Base-by-base conservation (phyloP, 2,888 invertebrate genomes). In the Athalia cordata region DNA sequence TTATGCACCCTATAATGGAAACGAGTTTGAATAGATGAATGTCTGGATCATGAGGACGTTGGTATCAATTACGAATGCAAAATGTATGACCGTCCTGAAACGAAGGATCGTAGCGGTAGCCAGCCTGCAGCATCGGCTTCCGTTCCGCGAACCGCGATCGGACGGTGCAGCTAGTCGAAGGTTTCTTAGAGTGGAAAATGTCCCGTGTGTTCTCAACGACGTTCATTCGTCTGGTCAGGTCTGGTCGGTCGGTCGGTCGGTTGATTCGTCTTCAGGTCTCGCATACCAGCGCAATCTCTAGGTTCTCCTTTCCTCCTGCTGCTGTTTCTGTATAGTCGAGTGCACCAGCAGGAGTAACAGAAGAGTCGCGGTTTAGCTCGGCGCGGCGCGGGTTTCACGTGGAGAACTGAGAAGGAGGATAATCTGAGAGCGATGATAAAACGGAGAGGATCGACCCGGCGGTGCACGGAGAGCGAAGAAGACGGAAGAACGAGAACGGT, bases 221-320 rank as follows among this genome's bases (percentile, higher is more conserved):
- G 62, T 62, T 15, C 13, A n/a, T 55, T 62, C 62, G 62, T 62
- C 29, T 29, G 29, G 29, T 29, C 29, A 29, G 29, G 29, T 29
- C 29, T 29, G 9, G 55, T 55, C 55, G 55, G 29, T 29, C 29
- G 29, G 29, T 29, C 29, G 29, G 29, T 29, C 29, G 29, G 29
- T 29, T 29, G 29, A 29, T 29, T 29, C 77, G 77, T 82, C 79
- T 15, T 43, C 29, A 29, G 29, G 29, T 29, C 29, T 80, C 81
- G 83, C 86, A 84, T 86, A 84, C 86, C 84, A 83, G 84, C 80
- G 84, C 84, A 82, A 81, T 82, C 80, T 77, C 70, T 62, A 72
- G 79, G 79, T 83, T 81, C 81, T 80, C 83, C 83, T 83, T 78
- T 66, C 74, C 75, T 81, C 80, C 83, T 81, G 81, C 80, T 81